Evolutionary conservation across 2,113 vertebrate genomes (phyloP).

Genomic region (Psilopsiagon aurifrons): DNA sequence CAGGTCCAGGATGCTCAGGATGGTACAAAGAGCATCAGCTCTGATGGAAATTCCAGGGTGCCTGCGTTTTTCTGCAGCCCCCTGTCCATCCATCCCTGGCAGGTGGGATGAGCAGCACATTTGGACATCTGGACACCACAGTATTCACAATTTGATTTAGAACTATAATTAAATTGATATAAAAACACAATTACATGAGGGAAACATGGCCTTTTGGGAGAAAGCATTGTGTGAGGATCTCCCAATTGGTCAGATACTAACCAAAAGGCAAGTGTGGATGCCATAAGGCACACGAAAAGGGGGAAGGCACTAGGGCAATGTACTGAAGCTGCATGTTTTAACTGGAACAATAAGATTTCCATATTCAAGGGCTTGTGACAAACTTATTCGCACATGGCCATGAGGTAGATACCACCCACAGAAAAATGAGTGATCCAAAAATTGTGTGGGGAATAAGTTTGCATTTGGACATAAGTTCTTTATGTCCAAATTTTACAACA

Average conservation of each 20-base stretch:
- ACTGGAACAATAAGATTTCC: neutral
- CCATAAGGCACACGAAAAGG: accelerated
- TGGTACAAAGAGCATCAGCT: neutral
- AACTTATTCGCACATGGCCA: neutral
- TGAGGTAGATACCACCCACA: neutral
- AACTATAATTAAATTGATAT: neutral
- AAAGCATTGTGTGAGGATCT: neutral
- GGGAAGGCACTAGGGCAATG: neutral
- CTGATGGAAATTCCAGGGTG: neutral
- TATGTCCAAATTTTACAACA: neutral
- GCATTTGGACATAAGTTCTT: neutral
- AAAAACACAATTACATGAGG: neutral
- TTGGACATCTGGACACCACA: neutral
- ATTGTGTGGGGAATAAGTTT: neutral
- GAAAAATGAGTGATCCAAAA: neutral
- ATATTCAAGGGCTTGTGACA: neutral
- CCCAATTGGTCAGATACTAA: neutral
- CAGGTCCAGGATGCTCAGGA: accelerated
- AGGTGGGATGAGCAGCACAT: neutral
- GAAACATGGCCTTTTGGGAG: neutral
- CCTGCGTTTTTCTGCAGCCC: neutral
- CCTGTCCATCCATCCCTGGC: neutral
- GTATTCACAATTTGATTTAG: neutral
- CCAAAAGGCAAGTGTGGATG: neutral
- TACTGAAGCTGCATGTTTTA: neutral